These are phyloP conservation scores for Idaea biselata DNA, from an alignment of 2,888 invertebrate species.

Conservation along the genomic window DNA sequence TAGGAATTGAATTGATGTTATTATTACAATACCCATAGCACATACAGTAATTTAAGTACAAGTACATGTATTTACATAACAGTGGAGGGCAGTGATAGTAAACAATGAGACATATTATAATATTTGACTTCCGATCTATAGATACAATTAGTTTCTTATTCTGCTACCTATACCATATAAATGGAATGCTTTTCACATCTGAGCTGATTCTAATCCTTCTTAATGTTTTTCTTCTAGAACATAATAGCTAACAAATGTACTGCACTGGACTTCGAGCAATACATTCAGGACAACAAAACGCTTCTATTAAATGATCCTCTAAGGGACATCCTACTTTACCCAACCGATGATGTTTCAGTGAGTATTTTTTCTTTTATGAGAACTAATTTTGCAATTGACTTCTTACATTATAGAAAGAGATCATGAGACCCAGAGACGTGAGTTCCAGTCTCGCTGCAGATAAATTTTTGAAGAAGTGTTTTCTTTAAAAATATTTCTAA, in stretches of 20 bases:
- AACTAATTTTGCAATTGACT: too few relatives aligned
- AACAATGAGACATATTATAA: constrained; percentile 5
- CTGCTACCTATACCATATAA: too few relatives aligned
- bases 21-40: constrained; percentile 4
- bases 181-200: background rate
- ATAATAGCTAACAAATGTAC: constrained; percentile 68
- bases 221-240: constrained; percentile 57
- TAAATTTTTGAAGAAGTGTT: too few relatives aligned
- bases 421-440: too few relatives aligned
- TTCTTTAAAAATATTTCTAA: too few relatives aligned
- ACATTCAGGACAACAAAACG: constrained; percentile 93
- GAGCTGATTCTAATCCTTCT: background rate
- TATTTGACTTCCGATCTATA: background rate
- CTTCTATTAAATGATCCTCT: constrained; percentile 95
- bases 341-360: constrained; percentile 95
- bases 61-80: constrained; percentile 21
- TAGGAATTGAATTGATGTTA: constrained; percentile 10
- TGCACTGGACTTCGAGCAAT: constrained; percentile 91
- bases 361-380: constrained; percentile 58
- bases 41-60: background rate
- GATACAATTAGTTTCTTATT: background rate
- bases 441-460: too few relatives aligned
- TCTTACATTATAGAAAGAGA: too few relatives aligned
- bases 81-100: constrained; percentile 11
- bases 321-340: constrained; percentile 92